Percentiles rank a stretch among this genome's conserved stretches.
Conservation (phyloP, 1,140 invertebrate species). For the Berghia stephanieae region DNA sequence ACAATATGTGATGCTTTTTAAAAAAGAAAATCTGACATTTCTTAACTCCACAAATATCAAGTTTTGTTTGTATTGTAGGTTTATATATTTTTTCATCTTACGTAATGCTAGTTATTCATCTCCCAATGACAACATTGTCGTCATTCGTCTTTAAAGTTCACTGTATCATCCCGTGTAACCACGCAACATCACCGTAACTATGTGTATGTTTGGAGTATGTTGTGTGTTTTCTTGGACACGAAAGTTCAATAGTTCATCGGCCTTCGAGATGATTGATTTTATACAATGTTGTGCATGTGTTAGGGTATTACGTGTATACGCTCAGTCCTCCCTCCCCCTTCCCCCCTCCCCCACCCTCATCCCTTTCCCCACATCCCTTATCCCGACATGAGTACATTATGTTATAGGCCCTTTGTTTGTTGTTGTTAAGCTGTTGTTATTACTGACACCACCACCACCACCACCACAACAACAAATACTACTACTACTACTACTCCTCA, state of each 20-base stretch:
- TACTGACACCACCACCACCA: not conserved
- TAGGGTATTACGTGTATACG: not conserved
- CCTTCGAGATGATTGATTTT: too few species aligned
- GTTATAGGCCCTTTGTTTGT: not conserved
- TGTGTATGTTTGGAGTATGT: not conserved
- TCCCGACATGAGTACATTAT: not conserved
- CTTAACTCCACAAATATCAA: too few species aligned
- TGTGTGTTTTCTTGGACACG: too few species aligned
- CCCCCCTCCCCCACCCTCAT: not conserved
- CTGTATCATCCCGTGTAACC: not conserved
- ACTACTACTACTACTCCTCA: too few species aligned
- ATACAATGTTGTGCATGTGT: not conserved
- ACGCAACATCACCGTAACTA: not conserved
- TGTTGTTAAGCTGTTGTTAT: not conserved
- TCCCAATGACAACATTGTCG: too few species aligned
- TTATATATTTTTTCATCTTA: too few species aligned
- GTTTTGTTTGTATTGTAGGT: too few species aligned
- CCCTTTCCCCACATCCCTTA: not conserved
- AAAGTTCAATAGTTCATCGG: too few species aligned
- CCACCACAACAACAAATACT: too few species aligned
- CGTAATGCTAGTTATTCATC: too few species aligned
- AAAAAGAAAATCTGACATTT: too few species aligned
- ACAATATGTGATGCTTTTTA: too few species aligned
- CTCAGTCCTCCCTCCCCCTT: not conserved
- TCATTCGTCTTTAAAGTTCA: not conserved